These are phyloP conservation scores for Apotomis capreana DNA, from an alignment of 2,888 invertebrate genomes.

Conservation along the genomic window DNA sequence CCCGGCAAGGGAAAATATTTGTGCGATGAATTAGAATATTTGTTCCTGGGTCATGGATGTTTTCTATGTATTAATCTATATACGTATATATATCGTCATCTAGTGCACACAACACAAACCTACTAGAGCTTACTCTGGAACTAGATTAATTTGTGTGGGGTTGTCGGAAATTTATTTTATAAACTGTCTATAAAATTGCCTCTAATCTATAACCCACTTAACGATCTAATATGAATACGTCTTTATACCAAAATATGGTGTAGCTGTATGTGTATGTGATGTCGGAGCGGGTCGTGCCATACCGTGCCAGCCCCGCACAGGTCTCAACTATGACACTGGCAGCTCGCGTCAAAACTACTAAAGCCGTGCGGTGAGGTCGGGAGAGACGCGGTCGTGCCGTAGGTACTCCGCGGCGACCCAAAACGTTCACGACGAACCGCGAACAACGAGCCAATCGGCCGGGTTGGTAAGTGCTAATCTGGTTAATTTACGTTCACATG, in stretches of 20 bases:
- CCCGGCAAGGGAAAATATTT: too few species aligned
- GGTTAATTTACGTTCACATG: background rate
- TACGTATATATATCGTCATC: too few species aligned
- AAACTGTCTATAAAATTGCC: background rate
- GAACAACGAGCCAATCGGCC: conserved; percentile 14
- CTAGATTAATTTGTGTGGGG: too few species aligned
- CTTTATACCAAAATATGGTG: conserved; percentile 61
- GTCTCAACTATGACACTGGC: conserved; percentile 76
- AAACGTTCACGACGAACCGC: conserved; percentile 33
- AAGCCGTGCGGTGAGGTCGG: conserved; percentile 61
- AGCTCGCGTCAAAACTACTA: conserved; percentile 77
- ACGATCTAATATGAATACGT: conserved; percentile 58
- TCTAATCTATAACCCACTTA: conserved; percentile 1
- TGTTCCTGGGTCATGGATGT: too few species aligned
- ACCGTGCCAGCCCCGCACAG: conserved; percentile 77
- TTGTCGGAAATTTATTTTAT: too few species aligned
- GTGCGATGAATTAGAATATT: too few species aligned
- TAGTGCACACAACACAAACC: too few species aligned
- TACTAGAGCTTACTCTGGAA: too few species aligned
- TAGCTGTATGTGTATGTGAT: conserved; percentile 66
- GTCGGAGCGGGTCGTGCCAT: conserved; percentile 74
- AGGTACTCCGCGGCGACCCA: conserved; percentile 1
- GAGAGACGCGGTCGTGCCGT: conserved; percentile 54
- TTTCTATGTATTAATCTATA: too few species aligned
- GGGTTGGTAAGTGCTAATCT: conserved; percentile 28